Evolutionary conservation across 2,113 vertebrate genomes (phyloP), one percentile per base, ranked within the genome.

Genomic region (Cygnus buccinator): DNA sequence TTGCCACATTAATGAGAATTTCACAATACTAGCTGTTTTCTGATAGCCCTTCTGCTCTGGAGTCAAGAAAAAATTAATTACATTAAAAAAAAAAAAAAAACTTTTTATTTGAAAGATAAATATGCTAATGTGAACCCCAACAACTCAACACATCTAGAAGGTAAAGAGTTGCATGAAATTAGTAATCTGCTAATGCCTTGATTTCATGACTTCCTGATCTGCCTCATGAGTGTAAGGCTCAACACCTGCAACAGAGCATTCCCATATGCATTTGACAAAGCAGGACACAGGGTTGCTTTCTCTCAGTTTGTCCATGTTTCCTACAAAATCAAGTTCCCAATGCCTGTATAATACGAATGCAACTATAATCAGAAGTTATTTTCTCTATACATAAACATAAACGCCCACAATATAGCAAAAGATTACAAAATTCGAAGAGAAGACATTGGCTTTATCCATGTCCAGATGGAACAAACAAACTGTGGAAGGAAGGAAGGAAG

Each of bases 11-110:
- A 75, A 67, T 68, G n/a, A 48, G 78, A 92, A 87, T 96, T 92
- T 94, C 91, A 89, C 71, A 96, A 87, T 55, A 70, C 25, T 77
- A 25, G 33, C 35, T 89, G 39, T 89, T 94, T 83, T 77, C 80
- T 11, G 14, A 37, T 92, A 77, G 84, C 28, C 17, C 26, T 92
- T 80, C 44, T 89, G 37, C 52, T 84, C 59, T 85, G 58, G 25
- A 67, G 68, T 41, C 18, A 48, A 58, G 10, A 70, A 41, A 89
- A 93, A 16, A 1, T 37, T 5, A 39, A 1, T 16, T 23, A 39
- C 19, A 37, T 55, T 59, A 25, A 62, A 55, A 50, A 7, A 7
- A 83, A 78, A 22, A 4, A 90, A 75, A 52, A 1, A 3, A n/a
- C 75, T 74, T 91, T 15, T 57, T 18, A 6, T 52, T 59, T 25